Evolutionary conservation across 2,888 invertebrate species (phyloP).

Genomic region (Epinotia nisella): DNA sequence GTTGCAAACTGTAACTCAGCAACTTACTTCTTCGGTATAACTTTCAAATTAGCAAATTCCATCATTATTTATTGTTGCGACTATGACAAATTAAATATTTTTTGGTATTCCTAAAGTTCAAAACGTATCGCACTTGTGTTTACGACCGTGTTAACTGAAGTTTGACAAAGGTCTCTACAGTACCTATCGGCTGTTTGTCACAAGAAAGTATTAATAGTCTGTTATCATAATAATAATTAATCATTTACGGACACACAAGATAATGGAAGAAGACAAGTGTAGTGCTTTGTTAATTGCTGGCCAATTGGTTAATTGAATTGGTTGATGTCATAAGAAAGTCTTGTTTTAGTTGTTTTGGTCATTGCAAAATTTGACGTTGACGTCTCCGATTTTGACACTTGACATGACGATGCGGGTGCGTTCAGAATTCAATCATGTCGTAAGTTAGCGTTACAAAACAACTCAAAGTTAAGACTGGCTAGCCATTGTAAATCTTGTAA

Average conservation of each 20-base stretch:
- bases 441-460: slow-evolving; percentile 5
- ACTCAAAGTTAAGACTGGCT: neutral
- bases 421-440: slow-evolving; percentile 5
- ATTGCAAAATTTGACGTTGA: neutral
- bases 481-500: too few relatives aligned
- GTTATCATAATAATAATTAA: slow-evolving; percentile 25
- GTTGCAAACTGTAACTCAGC: neutral
- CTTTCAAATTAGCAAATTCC: slow-evolving; percentile 32
- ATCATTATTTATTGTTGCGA: neutral
- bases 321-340: too few relatives aligned
- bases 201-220: slow-evolving; percentile 11
- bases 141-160: neutral
- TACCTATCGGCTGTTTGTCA: slow-evolving; percentile 9
- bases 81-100: neutral
- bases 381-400: neutral
- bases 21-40: slow-evolving; percentile 48
- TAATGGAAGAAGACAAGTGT: neutral
- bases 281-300: neutral
- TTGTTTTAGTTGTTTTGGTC: too few relatives aligned
- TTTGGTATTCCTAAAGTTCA: neutral
- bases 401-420: neutral
- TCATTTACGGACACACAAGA: slow-evolving; percentile 3
- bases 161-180: neutral
- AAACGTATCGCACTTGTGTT: slow-evolving; percentile 35
- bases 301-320: neutral